phyloP scores from a whole-genome alignment of 1,140 invertebrate species.

The Drosophila sucinea region DNA sequence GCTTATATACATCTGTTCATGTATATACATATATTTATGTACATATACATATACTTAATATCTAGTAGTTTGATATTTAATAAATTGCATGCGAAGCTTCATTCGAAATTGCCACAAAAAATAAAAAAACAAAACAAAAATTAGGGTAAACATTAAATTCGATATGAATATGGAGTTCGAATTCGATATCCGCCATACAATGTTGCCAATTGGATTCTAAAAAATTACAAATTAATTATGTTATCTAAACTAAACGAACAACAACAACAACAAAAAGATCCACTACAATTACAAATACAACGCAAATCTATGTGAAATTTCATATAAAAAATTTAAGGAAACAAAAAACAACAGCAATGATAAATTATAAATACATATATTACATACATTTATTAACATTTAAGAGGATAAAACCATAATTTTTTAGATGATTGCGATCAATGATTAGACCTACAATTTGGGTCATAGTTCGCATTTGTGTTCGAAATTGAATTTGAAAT shows the following conservation, averaged over 20 bases:
- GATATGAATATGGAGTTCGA: not conserved
- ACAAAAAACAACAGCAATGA: not conserved
- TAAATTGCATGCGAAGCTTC: not conserved
- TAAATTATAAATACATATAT: conserved; percentile 8
- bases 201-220: conserved; percentile 8
- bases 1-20: conserved; percentile 2
- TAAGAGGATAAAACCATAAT: too few species aligned
- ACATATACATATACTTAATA: conserved; percentile 2
- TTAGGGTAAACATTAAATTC: not conserved
- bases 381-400: conserved; percentile 6
- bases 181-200: not conserved
- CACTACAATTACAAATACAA: conserved; percentile 11
- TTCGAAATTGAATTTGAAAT: not conserved
- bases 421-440: too few species aligned
- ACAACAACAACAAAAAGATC: not conserved
- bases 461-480: not conserved
- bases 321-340: too few species aligned
- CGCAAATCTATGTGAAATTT: conserved; percentile 8
- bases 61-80: not conserved
- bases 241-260: not conserved
- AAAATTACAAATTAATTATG: not conserved
- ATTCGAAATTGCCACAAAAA: not conserved
- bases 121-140: not conserved
- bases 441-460: too few species aligned
- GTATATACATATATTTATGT: conserved; percentile 7